Evolutionary conservation across 2,797 vertebrate species (phyloP).

Genomic region (Gallinago nigripennis): DNA sequence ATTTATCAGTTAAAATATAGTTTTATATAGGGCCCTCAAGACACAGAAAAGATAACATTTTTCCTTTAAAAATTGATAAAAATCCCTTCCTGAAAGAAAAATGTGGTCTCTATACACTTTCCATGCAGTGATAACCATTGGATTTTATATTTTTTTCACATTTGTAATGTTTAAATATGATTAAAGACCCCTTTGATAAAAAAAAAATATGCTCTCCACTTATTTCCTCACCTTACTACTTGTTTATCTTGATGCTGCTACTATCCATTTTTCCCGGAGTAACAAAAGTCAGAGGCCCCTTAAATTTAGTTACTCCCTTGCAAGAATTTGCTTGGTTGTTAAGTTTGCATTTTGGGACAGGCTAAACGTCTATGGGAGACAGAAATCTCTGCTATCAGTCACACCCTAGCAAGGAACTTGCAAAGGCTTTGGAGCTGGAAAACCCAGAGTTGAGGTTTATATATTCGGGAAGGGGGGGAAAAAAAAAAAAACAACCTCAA

Average conservation of each 20-base stretch:
- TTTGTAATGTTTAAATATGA: background rate
- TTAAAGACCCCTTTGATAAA: background rate
- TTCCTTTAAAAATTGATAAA: background rate
- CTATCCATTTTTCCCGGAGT: background rate
- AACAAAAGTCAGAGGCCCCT: background rate
- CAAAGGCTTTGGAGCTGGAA: background rate
- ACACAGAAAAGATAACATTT: fast-evolving
- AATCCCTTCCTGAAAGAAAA: background rate
- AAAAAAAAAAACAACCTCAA: background rate
- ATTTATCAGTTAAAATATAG: background rate
- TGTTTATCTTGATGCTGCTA: background rate
- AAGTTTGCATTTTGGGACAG: background rate
- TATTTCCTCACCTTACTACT: background rate
- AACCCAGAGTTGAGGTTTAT: background rate
- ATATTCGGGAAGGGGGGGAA: fast-evolving
- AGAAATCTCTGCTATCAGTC: background rate
- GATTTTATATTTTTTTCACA: background rate
- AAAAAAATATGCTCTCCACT: background rate
- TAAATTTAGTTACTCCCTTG: background rate
- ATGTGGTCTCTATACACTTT: background rate
- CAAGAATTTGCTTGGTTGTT: background rate
- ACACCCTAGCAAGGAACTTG: background rate
- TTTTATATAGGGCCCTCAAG: background rate
- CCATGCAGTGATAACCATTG: background rate
- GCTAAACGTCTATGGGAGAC: background rate